Evolutionary conservation across 2,113 vertebrate genomes (phyloP).

Genomic region (Vanacampus margaritifer): DNA sequence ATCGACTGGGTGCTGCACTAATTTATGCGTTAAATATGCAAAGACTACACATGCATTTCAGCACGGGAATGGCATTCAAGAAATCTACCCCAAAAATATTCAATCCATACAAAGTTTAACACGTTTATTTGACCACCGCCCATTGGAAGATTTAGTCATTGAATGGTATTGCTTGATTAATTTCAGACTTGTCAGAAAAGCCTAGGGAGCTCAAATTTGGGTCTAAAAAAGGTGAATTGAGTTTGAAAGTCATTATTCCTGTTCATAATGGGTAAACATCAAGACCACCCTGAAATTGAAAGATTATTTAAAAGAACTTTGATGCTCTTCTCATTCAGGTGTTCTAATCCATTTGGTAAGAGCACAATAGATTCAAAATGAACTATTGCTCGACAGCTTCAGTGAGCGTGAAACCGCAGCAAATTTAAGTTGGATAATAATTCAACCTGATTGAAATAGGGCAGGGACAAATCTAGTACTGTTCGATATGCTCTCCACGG

Average conservation of each 20-base stretch:
- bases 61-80: neutral
- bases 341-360: neutral
- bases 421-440: too few relatives aligned
- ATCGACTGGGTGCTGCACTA: slow-evolving; percentile 1
- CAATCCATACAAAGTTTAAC: neutral
- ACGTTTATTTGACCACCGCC: neutral
- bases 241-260: neutral
- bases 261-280: neutral
- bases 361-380: neutral
- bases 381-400: neutral
- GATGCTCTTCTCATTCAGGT: neutral
- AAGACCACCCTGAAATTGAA: neutral
- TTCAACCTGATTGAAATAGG: too few relatives aligned
- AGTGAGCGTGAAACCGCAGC: too few relatives aligned
- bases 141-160: neutral
- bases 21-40: slow-evolving; percentile 1
- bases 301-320: neutral
- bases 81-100: neutral
- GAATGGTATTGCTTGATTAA: neutral
- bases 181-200: neutral
- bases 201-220: neutral
- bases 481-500: too few relatives aligned
- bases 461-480: too few relatives aligned
- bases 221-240: neutral
- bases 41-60: neutral